Evolutionary conservation across 37 sponge, comb jelly and placozoan species (phyloP).

Genomic region (Cliona cf. orientalis): DNA sequence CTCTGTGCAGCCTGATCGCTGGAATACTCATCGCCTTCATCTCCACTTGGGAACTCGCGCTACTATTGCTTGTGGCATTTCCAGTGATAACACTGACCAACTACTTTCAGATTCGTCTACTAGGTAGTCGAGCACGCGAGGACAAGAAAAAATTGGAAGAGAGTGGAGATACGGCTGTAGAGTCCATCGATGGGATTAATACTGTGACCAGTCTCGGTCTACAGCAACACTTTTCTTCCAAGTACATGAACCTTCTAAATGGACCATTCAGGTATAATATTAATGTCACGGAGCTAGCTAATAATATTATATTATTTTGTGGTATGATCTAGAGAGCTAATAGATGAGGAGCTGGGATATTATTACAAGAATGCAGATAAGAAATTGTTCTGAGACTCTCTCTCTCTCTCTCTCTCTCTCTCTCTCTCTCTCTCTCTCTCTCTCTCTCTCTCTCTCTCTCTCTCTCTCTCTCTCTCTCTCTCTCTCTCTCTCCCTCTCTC

Average conservation of each 20-base stretch:
- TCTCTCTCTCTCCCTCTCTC: no score
- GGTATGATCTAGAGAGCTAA: no score
- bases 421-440: no score
- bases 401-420: no score
- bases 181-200: conserved; percentile 76
- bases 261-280: conserved; percentile 67
- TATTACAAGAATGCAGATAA: not conserved
- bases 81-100: conserved; percentile 55
- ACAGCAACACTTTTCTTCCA: conserved; percentile 42
- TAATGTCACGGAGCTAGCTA: no score
- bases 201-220: conserved; percentile 76
- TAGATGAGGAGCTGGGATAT: no score
- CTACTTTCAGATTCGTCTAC: conserved; percentile 65
- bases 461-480: no score
- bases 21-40: conserved; percentile 78
- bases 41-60: conserved; percentile 80
- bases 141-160: conserved; percentile 73
- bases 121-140: conserved; percentile 47
- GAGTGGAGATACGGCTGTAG: conserved; percentile 59
- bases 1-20: conserved; percentile 44
- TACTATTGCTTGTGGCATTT: conserved; percentile 61
- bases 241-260: conserved; percentile 33
- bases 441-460: no score
- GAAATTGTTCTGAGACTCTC: not conserved
- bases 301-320: no score